Percentiles rank a stretch among this genome's conserved stretches.
Conservation (phyloP, 2,888 invertebrate species). For the Apodemia hepburni region DNA sequence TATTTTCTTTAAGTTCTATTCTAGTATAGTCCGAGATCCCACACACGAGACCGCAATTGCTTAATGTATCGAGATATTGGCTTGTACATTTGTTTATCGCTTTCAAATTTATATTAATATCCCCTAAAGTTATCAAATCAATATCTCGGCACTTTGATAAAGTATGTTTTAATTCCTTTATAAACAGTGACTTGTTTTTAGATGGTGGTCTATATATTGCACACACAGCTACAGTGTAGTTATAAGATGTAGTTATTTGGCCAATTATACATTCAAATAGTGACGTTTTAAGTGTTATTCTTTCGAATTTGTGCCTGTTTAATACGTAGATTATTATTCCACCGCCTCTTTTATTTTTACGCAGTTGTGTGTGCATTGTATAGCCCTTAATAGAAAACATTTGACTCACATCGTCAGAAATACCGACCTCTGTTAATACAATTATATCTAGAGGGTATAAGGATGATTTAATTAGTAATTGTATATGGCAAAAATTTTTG, state of each 20-base stretch:
- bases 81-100: no score
- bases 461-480: no score
- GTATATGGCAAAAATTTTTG: no score
- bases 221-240: no score
- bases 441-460: no score
- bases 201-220: no score
- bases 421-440: no score
- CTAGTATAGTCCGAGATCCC: no score
- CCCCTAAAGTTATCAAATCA: not conserved
- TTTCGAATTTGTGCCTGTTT: constrained; percentile 11
- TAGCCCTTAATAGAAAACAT: constrained; percentile 15
- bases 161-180: not conserved
- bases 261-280: not conserved
- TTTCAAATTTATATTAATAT: not conserved
- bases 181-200: not conserved
- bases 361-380: constrained; percentile 22
- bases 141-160: not conserved
- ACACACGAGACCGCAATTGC: no score
- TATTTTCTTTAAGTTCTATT: no score
- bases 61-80: no score
- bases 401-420: no score
- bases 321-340: constrained; percentile 20
- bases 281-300: not conserved
- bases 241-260: not conserved
- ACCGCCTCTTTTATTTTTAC: constrained; percentile 19